A percentile compares a stretch with the other conserved stretches of the same genome.
Conservation (phyloP, 53 echinoderm and acorn worm genomes). For the Temnopleurus reevesii region DNA sequence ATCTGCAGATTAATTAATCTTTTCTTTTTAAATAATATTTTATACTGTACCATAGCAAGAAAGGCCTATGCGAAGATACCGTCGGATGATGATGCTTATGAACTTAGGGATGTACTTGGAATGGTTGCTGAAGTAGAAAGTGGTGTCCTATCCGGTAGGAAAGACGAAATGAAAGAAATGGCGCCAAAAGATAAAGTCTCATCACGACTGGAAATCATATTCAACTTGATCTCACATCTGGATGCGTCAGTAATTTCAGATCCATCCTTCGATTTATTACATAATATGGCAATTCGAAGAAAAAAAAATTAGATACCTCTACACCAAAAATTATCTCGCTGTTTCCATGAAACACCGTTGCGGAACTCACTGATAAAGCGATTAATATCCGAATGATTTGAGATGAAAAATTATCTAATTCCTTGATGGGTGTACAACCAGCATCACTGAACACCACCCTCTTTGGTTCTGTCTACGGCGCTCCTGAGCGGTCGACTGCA, state of each 20-base stretch:
- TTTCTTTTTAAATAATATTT: too few relatives aligned
- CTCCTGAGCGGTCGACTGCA: not conserved
- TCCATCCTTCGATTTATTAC: too few relatives aligned
- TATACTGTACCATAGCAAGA: too few relatives aligned
- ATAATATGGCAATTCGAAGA: not conserved
- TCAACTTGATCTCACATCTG: not conserved
- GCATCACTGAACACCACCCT: not conserved
- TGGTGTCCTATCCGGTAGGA: not conserved
- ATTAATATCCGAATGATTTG: not conserved
- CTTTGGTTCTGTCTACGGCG: not conserved
- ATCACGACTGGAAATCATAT: not conserved
- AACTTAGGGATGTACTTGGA: not conserved
- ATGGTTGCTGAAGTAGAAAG: not conserved
- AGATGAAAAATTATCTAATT: not conserved
- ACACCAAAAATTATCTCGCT: not conserved
- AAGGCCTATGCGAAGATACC: not conserved
- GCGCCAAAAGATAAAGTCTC: not conserved
- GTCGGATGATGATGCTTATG: not conserved
- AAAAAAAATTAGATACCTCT: not conserved
- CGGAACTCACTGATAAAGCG: not conserved
- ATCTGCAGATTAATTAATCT: too few relatives aligned
- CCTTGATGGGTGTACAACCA: not conserved
- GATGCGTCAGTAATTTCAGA: not conserved
- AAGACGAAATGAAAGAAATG: slow-evolving; percentile 18
- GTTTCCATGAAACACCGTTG: not conserved